These are phyloP conservation scores for Heliconius himera DNA, from an alignment of 1,140 invertebrate genomes.

Conservation along the genomic window DNA sequence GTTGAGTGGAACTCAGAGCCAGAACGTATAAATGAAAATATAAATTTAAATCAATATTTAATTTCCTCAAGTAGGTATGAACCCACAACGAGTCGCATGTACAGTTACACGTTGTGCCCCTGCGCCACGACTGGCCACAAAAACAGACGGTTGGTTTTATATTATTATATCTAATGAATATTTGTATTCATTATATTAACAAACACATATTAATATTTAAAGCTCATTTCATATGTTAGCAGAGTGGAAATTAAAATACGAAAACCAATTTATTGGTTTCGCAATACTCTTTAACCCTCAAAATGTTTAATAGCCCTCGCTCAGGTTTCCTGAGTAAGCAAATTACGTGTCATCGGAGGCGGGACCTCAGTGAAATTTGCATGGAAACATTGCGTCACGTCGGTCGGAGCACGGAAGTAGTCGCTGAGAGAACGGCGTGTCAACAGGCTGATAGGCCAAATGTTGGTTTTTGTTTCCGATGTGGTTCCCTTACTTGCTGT, in stretches of 20 bases:
- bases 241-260: background rate
- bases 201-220: background rate
- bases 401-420: constrained; percentile 6
- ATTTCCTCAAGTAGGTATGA: too few relatives aligned
- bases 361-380: constrained; percentile 9
- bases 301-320: constrained; percentile 9
- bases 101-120: too few relatives aligned
- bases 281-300: constrained; percentile 12
- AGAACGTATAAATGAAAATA: too few relatives aligned
- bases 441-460: constrained; percentile 12
- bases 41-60: too few relatives aligned
- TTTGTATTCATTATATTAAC: background rate
- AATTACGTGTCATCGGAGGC: constrained; percentile 7
- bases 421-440: constrained; percentile 1
- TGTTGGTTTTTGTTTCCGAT: constrained; percentile 2
- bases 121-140: too few relatives aligned
- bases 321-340: constrained; percentile 14
- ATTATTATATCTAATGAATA: background rate
- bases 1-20: too few relatives aligned
- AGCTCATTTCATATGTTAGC: background rate
- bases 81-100: too few relatives aligned
- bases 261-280: background rate
- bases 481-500: background rate
- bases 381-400: constrained; percentile 5
- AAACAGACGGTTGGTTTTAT: too few relatives aligned